Evolutionary conservation across 1,140 invertebrate species (phyloP), one percentile per base, ranked within the genome.

Genomic region (Teleogryllus occipitalis): DNA sequence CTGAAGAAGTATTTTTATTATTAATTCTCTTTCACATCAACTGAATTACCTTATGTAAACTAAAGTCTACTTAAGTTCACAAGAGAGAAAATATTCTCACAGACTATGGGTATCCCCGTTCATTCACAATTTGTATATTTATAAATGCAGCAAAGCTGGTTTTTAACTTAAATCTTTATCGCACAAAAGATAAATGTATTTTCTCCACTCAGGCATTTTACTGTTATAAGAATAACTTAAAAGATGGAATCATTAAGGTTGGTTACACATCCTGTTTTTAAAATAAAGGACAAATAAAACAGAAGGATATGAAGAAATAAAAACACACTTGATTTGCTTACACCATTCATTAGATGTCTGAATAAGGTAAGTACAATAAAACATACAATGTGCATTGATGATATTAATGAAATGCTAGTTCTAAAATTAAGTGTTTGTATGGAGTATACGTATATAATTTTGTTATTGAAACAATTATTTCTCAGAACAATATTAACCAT

Each of bases 311-410:
- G 54, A 18, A 18, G 18, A 18, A 65, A 65, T 65, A 65, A 65
- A 65, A 65, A 65, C 54, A 39, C 54, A 65, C 54, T 18, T 14
- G 18, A 65, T 39, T 65, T 65, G 54, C 54, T 65, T 65, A 65
- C 54, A 65, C 54, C 54, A 65, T 65, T 65, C 54, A 65, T 65
- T 65, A 65, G 54, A 65, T 18, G 18, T 65, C 54, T 65, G 54
- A 65, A 65, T 65, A 65, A 65, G 54, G 54, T 65, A 65, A 65
- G 54, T 65, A 65, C 54, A 65, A 65, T 65, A 65, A 65, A 65
- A 65, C 54, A 65, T 65, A 65, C 54, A 65, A 18, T 14, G 54
- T 65, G 54, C 54, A 65, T 65, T 65, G 54, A 65, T 65, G 54
- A 65, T 65, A 65, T 65, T 65, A 65, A 65, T 65, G 54, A 65